Base-by-base conservation (phyloP, 2,113 vertebrate genomes). In the Haliaeetus leucogaster region DNA sequence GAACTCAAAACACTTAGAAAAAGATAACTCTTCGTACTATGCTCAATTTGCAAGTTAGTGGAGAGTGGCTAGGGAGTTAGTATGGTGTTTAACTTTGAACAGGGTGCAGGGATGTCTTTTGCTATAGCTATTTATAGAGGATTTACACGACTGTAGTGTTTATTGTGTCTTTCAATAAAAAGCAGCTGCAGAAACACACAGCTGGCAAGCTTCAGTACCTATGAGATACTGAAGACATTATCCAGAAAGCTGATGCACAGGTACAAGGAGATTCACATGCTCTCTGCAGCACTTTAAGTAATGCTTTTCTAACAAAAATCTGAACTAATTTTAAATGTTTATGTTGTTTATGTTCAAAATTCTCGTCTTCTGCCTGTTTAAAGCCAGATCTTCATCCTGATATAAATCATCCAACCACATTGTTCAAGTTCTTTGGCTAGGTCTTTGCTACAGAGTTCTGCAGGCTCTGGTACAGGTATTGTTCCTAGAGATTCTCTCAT, bases 161-260 rank as follows among this genome's bases (percentile, higher is more conserved):
- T 97, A 96, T 95, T 96, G 95, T 96, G 92, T 85, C 92, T 82
- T 87, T 77, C 95, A 97, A 95, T 96, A 95, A 93, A 96, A 95
- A 96, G 90, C 95, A 97, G 97, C 92, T 96, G 97, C 73, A 82
- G 93, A 97, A 96, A 93, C 76, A 96, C 13, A 27, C 86, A 94
- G 90, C 88, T 95, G 95, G 90, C 66, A 84, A 91, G 65, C 66
- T 80, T 96, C 95, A 96, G 77, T 96, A 96, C 96, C 95, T 97
- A 77, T 53, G 92, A 97, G 93, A 96, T 92, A 87, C 83, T 19
- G 21, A 84, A 94, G 80, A 93, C 48, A 82, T 86, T 97, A 72
- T 86, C 94, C 95, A 97, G 86, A 92, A 87, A 89, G 36, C 66
- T 40, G 20, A 91, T 92, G 83, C 89, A 79, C 92, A 97, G 97